Percentiles rank a stretch among this genome's conserved stretches.
Evolutionary conservation across 2,888 invertebrate genomes (phyloP).

Genomic region (Cheilosia scutellata): DNA sequence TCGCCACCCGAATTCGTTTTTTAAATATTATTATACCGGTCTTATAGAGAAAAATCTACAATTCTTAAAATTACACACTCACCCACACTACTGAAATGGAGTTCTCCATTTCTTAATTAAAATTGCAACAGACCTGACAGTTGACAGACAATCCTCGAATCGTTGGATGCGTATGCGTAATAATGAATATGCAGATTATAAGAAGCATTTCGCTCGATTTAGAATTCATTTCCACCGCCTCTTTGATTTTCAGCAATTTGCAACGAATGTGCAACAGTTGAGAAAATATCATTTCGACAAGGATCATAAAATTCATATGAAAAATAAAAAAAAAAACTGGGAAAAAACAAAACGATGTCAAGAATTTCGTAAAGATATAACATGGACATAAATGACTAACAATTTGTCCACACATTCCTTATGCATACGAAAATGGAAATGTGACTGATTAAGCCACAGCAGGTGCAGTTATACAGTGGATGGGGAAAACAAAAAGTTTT

Average conservation of each 20-base stretch:
- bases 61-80: slow-evolving; percentile 26
- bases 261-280: slow-evolving; percentile 71
- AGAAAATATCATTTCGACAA: slow-evolving; percentile 70
- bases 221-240: slow-evolving; percentile 81
- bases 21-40: slow-evolving; percentile 20
- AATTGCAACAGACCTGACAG: slow-evolving; percentile 62
- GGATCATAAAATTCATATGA: slow-evolving; percentile 68
- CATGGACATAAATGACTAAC: slow-evolving; percentile 4
- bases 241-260: slow-evolving; percentile 74
- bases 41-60: too few species aligned
- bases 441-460: too few species aligned
- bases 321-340: slow-evolving; percentile 14
- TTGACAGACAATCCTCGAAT: slow-evolving; percentile 53
- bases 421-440: too few species aligned
- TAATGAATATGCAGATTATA: slow-evolving; percentile 59
- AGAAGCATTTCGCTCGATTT: slow-evolving; percentile 81
- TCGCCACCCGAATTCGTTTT: slow-evolving; percentile 28
- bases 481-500: too few species aligned
- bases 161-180: slow-evolving; percentile 37
- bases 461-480: too few species aligned
- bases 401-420: too few species aligned
- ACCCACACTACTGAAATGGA: slow-evolving; percentile 45
- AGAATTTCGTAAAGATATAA: slow-evolving; percentile 16
- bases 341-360: slow-evolving; percentile 9
- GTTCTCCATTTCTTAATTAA: slow-evolving; percentile 67